Conservation (phyloP, 2,888 invertebrate genomes). For the Encarsia formosa region DNA sequence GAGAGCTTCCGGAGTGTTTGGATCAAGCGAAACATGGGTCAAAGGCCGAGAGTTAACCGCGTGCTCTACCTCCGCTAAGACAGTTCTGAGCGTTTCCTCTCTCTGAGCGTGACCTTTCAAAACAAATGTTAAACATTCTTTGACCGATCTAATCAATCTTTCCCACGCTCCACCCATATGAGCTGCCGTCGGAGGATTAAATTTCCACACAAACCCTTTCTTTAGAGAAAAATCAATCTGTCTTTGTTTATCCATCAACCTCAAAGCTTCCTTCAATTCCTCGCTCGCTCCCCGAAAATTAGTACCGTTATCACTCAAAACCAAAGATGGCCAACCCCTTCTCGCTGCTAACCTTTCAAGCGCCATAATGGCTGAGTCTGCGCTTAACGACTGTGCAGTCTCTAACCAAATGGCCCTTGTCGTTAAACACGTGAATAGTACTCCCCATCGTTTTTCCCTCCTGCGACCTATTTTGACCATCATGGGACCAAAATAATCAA, state of each 20-base stretch:
- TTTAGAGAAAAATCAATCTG: neutral
- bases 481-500: slow-evolving; percentile 6
- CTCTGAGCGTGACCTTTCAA: neutral
- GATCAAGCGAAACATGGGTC: slow-evolving; percentile 7
- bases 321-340: slow-evolving; percentile 15
- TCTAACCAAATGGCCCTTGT: neutral
- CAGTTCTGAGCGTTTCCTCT: slow-evolving; percentile 7
- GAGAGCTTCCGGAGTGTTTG: neutral
- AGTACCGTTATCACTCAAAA: slow-evolving; percentile 20
- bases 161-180: slow-evolving; percentile 8
- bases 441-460: neutral
- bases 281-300: slow-evolving; percentile 24
- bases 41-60: slow-evolving; percentile 10
- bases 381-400: neutral
- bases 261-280: slow-evolving; percentile 20
- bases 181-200: slow-evolving; percentile 5
- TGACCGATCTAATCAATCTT: neutral
- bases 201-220: neutral
- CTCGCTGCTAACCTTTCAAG: slow-evolving; percentile 20
- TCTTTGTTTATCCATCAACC: neutral
- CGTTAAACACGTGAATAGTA: neutral
- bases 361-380: neutral
- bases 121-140: neutral
- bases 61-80: slow-evolving; percentile 10
- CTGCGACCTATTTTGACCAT: neutral